These are phyloP conservation scores for Zapornia atra DNA, from an alignment of 2,113 vertebrate species.

Conservation along the genomic window DNA sequence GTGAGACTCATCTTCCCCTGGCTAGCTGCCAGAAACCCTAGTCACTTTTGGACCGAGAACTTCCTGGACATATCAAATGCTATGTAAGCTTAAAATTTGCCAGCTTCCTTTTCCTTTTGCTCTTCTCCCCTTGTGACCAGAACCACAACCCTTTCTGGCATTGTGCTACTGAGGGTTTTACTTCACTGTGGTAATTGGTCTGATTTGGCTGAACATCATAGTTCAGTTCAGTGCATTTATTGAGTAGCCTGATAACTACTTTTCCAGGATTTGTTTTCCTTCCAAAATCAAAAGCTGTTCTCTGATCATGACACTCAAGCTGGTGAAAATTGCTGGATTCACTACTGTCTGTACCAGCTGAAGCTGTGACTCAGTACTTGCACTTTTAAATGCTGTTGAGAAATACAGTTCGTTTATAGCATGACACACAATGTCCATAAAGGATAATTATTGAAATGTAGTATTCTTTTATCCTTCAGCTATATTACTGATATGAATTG, in stretches of 20 bases:
- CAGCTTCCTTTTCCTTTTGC: not conserved
- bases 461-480: not conserved
- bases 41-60: not conserved
- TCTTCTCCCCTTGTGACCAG: not conserved
- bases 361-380: not conserved
- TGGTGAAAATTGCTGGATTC: conserved; percentile 28
- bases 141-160: not conserved
- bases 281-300: not conserved
- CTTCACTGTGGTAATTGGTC: not conserved
- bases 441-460: not conserved
- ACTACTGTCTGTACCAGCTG: not conserved
- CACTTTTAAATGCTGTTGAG: not conserved
- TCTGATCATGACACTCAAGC: not conserved
- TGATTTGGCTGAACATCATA: not conserved
- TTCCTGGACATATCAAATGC: not conserved
- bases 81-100: not conserved
- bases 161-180: not conserved
- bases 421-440: not conserved
- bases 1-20: not conserved
- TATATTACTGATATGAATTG: not conserved
- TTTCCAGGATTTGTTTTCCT: conserved; percentile 28
- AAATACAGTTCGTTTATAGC: not conserved
- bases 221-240: not conserved
- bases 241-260: not conserved
- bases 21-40: not conserved